Evolutionary conservation across 2,797 vertebrate genomes (phyloP), one percentile per base, ranked within the genome.

Genomic region (Decapterus maruadsi): DNA sequence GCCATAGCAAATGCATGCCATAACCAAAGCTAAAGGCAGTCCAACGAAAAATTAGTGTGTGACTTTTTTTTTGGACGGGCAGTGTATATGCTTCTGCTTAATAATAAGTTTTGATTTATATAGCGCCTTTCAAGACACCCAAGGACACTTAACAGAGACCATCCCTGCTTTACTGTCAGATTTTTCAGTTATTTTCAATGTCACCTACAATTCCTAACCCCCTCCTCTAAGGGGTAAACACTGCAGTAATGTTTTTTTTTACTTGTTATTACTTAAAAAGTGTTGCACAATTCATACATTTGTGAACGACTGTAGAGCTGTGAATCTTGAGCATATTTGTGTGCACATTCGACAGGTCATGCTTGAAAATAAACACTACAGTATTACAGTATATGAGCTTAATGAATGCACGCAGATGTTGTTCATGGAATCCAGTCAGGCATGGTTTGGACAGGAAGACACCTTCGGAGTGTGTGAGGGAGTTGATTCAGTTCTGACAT

Each of bases 251-350:
- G 7, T 59, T 38, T 55, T 68, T 72, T 57, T 31, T 14, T 36
- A 31, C 1, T 54, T 69, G 68, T 69, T 29, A n/a, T 36, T 59
- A 14, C 29, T 45, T 45, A 17, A 45, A 45, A 45, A 17, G 38
- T 63, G 8, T 40, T 58, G 6, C 26, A 31, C n/a, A 58, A 14
- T 22, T 62, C 66, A 9, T 1, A 8, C 42, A 38, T 10, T 34
- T 88, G 78, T 87, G 64, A 87, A 77, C n/a, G n/a, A n/a, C n/a
- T 82, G 71, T 90, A 50, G 13, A 57, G 53, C 59, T 75, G 26
- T 50, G 68, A 80, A n/a, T 38, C 8, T 14, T 59, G 22, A 50
- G 17, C 17, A 40, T 73, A 67, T 86, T 48, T 74, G 50, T 72
- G 81, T 76, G 46, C 60, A 51, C 38, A 62, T 48, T 53, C 14